Conservation (phyloP, 1,140 invertebrate genomes). For the Centruroides sculpturatus region DNA sequence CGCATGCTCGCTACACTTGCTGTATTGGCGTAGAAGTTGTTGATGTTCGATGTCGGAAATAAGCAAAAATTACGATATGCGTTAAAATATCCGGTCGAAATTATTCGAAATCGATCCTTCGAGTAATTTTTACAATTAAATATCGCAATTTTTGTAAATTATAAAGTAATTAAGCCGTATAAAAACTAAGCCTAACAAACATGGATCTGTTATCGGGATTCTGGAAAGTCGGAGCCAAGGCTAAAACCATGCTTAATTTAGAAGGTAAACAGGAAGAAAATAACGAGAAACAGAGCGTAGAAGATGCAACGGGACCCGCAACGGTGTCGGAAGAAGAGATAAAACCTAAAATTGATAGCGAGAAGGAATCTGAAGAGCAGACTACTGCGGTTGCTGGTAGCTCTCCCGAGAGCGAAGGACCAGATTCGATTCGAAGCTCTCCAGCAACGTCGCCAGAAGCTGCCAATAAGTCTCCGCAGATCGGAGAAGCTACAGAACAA, state of each 20-base stretch:
- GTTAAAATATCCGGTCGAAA: too few relatives aligned
- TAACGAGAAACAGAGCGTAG: background rate
- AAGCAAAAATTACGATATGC: too few relatives aligned
- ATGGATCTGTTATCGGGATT: conserved; percentile 6
- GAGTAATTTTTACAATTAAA: too few relatives aligned
- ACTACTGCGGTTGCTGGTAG: conserved; percentile 4
- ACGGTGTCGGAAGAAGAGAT: conserved; percentile 5
- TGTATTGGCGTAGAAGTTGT: too few relatives aligned
- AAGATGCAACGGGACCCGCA: background rate
- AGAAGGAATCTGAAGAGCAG: conserved; percentile 6
- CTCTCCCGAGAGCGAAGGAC: conserved; percentile 9
- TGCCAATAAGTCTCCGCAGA: conserved; percentile 1
- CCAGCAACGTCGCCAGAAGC: conserved; percentile 3
- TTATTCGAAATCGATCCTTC: too few relatives aligned
- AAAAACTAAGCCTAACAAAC: too few relatives aligned
- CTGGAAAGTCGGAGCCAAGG: conserved; percentile 13
- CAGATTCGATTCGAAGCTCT: conserved; percentile 5
- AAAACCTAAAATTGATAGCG: conserved; percentile 7
- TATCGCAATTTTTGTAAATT: too few relatives aligned
- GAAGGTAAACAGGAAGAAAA: conserved; percentile 5
- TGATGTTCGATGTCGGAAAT: too few relatives aligned
- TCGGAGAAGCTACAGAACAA: conserved; percentile 1
- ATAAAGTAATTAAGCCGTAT: too few relatives aligned
- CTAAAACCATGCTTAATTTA: conserved; percentile 9
- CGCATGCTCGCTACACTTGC: too few relatives aligned